Base-by-base conservation (phyloP, 92 coral and sea anemone species). In the Phenganax stokvisi region DNA sequence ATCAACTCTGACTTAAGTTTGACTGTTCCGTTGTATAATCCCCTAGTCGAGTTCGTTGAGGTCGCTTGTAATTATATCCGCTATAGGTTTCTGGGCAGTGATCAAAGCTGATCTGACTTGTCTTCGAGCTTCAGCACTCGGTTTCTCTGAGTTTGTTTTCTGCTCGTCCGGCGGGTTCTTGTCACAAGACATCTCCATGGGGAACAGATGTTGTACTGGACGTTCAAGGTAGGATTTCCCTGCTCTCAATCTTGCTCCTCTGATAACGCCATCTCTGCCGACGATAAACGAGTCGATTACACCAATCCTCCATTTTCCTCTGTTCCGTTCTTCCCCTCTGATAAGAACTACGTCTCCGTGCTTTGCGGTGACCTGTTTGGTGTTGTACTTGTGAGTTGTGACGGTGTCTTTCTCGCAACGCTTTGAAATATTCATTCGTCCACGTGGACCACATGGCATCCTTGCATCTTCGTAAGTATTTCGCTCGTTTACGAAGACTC, bases 251-350 rank as follows among this genome's bases (percentile, higher is more conserved):
- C 66, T 1, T 13, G 31, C 71, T n/a, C 70, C 81, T 60, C 81
- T 58, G 0, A 77, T 27, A 7, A 77, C 71, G 3, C 71, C 71
- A 54, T 77, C 81, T 37, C 81, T 31, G 10, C 81, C 81, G 15
- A 64, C 56, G 16, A 77, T 60, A 71, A 77, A 64, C 69, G 64
- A 25, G 1, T 77, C 81, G 20, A 77, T 15, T 29, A 77, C 52
- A 1, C 71, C 81, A n/a, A 60, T 77, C 16, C 52, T 77, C 81
- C 71, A 77, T 51, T 77, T 59, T 27, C 81, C 81, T 58, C 81
- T 17, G 66, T 77, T 64, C 5, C 54, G 64, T n/a, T 77, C 29
- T 25, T 77, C 81, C 0, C 54, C 64, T 77, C 62, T 62, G 9
- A 77, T 77, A 3, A 77, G 71, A 15, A 77, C 71, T 53, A 77